These are phyloP conservation scores for Macrotus californicus DNA, from an alignment of 2,113 vertebrate species.

Conservation along the genomic window DNA sequence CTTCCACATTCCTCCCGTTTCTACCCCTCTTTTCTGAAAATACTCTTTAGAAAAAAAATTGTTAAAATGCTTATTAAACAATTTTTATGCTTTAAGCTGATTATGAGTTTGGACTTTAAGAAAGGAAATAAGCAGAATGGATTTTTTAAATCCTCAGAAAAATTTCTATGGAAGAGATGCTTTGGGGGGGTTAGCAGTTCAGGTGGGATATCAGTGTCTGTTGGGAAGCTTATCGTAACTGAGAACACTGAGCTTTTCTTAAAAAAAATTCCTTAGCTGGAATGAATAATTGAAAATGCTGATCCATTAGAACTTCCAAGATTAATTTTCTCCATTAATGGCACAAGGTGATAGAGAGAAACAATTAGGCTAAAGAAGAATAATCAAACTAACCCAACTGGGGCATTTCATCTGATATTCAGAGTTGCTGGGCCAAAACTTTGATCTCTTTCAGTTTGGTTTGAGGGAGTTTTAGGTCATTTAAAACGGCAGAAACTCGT, in stretches of 20 bases:
- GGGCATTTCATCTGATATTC: slow-evolving; percentile 63
- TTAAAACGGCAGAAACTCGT: slow-evolving; percentile 39
- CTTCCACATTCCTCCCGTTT: not conserved
- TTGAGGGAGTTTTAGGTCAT: slow-evolving; percentile 49
- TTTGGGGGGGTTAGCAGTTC: not conserved
- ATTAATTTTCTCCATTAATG: slow-evolving; percentile 73
- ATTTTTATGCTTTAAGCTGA: slow-evolving; percentile 54
- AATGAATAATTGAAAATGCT: slow-evolving; percentile 69
- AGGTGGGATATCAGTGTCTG: slow-evolving; percentile 47
- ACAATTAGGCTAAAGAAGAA: slow-evolving; percentile 66
- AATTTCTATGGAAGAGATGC: not conserved
- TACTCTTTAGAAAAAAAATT: slow-evolving; percentile 9
- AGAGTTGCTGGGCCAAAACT: slow-evolving; percentile 45
- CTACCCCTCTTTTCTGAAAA: not conserved
- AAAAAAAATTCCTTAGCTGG: slow-evolving; percentile 62
- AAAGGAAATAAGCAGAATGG: slow-evolving; percentile 39
- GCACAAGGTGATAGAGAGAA: slow-evolving; percentile 60
- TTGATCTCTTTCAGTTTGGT: slow-evolving; percentile 60
- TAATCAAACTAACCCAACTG: slow-evolving; percentile 42
- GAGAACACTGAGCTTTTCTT: slow-evolving; percentile 63
- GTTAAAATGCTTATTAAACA: slow-evolving; percentile 50
- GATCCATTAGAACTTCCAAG: slow-evolving; percentile 67
- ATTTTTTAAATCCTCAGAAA: slow-evolving; percentile 60
- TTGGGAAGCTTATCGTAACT: slow-evolving; percentile 41
- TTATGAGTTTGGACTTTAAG: slow-evolving; percentile 51